phyloP scores from a whole-genome alignment of 2,888 invertebrate species.

The Uloborus plumipes region DNA sequence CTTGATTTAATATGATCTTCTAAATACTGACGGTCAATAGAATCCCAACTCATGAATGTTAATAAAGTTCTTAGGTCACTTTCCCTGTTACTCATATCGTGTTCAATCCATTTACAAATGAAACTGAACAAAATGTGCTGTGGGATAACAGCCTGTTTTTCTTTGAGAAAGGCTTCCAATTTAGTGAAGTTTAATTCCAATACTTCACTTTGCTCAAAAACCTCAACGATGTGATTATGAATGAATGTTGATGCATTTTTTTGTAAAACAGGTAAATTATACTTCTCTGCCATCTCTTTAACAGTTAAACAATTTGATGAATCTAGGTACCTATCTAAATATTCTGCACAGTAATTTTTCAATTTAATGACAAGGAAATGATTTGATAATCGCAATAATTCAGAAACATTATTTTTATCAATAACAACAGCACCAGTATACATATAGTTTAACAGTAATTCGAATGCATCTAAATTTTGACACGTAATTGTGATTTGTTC shows the following conservation, averaged over 20 bases:
- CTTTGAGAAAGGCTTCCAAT: constrained; percentile 75
- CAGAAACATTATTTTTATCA: constrained; percentile 76
- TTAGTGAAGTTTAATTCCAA: constrained; percentile 73
- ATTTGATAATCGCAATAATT: constrained; percentile 77
- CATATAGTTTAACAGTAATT: constrained; percentile 77
- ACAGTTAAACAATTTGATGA: constrained; percentile 78
- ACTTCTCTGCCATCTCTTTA: constrained; percentile 76
- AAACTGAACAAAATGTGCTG: constrained; percentile 73
- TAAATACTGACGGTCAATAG: constrained; percentile 49
- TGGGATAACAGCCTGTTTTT: constrained; percentile 73
- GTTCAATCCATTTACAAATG: constrained; percentile 75
- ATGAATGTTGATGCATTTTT: constrained; percentile 76
- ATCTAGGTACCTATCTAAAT: constrained; percentile 77
- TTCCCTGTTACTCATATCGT: constrained; percentile 74
- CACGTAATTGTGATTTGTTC: constrained; percentile 76
- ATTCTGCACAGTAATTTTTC: constrained; percentile 78
- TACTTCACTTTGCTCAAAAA: constrained; percentile 76
- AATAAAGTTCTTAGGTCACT: constrained; percentile 73
- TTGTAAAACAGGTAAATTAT: constrained; percentile 75
- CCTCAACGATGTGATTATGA: constrained; percentile 74
- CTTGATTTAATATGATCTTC: constrained; percentile 75
- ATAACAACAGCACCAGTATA: constrained; percentile 78
- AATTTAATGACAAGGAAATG: constrained; percentile 77
- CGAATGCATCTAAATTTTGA: constrained; percentile 76
- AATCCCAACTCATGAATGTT: constrained; percentile 59